Conservation (phyloP, 2,113 vertebrate species). For the Nesoenas mayeri region DNA sequence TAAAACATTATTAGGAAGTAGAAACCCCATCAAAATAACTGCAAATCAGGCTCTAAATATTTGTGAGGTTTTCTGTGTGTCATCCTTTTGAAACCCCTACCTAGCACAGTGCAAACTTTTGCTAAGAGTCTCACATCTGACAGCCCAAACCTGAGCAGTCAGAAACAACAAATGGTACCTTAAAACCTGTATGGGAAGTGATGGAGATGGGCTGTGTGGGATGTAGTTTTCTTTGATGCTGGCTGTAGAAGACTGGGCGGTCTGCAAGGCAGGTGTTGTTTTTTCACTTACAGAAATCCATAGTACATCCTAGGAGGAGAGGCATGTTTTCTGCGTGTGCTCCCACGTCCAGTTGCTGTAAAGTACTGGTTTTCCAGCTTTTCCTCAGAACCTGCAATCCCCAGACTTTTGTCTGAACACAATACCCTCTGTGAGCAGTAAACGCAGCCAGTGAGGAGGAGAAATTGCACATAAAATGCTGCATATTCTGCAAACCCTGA, state of each 20-base stretch:
- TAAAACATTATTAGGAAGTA: not conserved
- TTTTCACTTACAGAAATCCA: not conserved
- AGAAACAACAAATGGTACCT: fast-evolving
- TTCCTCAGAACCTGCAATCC: not conserved
- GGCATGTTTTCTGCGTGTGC: not conserved
- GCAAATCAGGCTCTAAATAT: not conserved
- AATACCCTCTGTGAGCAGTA: not conserved
- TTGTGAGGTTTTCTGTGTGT: not conserved
- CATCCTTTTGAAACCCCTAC: not conserved
- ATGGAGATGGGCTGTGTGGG: fast-evolving
- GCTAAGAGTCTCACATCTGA: not conserved
- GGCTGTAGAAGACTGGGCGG: not conserved
- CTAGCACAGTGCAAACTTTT: not conserved
- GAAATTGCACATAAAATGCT: not conserved
- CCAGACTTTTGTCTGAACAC: not conserved
- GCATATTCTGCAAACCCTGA: not conserved
- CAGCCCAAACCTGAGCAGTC: not conserved
- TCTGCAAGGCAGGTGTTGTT: not conserved
- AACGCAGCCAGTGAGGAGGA: not conserved
- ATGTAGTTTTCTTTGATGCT: not conserved
- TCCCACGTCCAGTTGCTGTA: not conserved
- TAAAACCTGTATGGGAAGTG: fast-evolving
- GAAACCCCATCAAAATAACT: not conserved
- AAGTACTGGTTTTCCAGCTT: not conserved
- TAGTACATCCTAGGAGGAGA: not conserved